These are phyloP conservation scores for Drosophila paulistorum DNA, from an alignment of 1,140 invertebrate genomes.

Conservation along the genomic window DNA sequence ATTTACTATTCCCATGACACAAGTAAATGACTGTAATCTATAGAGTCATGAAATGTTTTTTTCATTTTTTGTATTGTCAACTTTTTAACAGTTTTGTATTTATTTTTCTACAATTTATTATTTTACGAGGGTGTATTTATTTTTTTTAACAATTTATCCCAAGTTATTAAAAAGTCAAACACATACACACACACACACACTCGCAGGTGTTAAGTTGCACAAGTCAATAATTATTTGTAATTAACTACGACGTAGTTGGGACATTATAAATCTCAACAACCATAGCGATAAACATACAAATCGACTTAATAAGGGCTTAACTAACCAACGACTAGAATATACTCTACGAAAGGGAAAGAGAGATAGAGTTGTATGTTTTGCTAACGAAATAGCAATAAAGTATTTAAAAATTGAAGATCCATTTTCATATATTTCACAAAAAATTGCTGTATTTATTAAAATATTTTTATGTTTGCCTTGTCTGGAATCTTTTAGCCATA, in stretches of 20 bases:
- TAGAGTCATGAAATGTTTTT: background rate
- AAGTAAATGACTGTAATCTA: background rate
- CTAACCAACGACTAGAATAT: background rate
- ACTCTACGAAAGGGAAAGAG: background rate
- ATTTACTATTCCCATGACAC: background rate
- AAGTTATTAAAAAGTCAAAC: conserved; percentile 17
- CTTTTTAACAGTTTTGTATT: background rate
- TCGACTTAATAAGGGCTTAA: too few species aligned
- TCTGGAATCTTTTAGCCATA: too few species aligned
- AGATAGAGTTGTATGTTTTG: too few species aligned
- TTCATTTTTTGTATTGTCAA: background rate
- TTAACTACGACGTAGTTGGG: conserved; percentile 37
- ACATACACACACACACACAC: background rate
- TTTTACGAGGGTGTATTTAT: background rate
- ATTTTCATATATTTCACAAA: too few species aligned
- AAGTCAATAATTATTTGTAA: conserved; percentile 59
- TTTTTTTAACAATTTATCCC: background rate
- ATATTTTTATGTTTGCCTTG: too few species aligned
- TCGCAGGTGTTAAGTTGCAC: conserved; percentile 51
- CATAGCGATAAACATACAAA: background rate
- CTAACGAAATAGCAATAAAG: too few species aligned
- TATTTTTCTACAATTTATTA: conserved; percentile 5
- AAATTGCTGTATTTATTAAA: too few species aligned
- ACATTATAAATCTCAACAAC: conserved; percentile 13
- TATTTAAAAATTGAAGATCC: too few species aligned